phyloP scores from a whole-genome alignment of 1,140 invertebrate genomes.

The Dreissena polymorpha region DNA sequence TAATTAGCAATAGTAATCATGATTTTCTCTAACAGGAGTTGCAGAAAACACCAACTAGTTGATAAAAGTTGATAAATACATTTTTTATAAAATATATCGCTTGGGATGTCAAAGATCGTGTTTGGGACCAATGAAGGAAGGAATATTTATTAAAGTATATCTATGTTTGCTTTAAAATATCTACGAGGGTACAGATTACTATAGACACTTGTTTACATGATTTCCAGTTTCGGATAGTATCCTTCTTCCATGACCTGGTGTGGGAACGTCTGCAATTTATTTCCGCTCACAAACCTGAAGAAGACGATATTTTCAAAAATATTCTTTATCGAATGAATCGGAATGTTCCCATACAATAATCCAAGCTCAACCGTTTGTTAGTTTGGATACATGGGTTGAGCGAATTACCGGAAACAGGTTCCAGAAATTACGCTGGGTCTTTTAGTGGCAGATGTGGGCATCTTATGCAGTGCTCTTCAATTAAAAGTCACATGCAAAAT shows the following conservation, averaged over 20 bases:
- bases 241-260: constrained; percentile 48
- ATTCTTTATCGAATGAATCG: no score
- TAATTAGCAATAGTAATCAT: not conserved
- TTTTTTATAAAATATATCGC: not conserved
- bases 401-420: no score
- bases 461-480: no score
- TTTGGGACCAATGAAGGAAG: not conserved
- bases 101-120: not conserved
- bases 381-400: no score
- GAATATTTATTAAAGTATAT: not conserved
- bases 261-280: constrained; percentile 30
- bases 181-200: not conserved
- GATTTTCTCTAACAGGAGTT: not conserved
- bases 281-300: constrained; percentile 43
- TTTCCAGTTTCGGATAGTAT: constrained; percentile 45
- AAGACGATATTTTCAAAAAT: no score
- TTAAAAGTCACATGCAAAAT: no score
- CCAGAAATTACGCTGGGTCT: no score
- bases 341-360: no score
- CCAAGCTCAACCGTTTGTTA: no score
- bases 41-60: not conserved
- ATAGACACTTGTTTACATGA: constrained; percentile 23
- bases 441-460: no score
- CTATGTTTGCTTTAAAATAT: not conserved
- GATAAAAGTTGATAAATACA: not conserved